Conservation (phyloP, 2,113 vertebrate genomes). For the Microtus oregoni region DNA sequence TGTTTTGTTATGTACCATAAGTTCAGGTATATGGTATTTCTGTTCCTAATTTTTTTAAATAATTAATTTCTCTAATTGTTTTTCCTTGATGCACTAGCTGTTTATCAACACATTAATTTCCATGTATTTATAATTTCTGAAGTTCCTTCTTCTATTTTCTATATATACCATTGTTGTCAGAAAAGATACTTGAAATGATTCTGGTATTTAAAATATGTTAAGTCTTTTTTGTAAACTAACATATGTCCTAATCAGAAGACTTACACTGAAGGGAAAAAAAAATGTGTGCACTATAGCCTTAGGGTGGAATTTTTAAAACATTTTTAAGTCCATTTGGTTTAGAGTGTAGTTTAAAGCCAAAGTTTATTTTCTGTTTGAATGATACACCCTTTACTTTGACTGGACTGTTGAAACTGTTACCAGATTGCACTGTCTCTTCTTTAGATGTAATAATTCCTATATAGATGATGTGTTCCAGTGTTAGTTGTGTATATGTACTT, state of each 20-base stretch:
- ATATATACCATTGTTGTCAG: not conserved
- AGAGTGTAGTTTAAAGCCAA: not conserved
- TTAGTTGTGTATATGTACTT: not conserved
- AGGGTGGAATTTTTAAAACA: not conserved
- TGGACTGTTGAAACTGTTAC: not conserved
- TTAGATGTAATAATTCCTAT: constrained; percentile 6
- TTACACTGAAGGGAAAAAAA: not conserved
- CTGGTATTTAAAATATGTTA: not conserved
- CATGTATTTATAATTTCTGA: not conserved
- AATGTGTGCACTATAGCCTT: not conserved
- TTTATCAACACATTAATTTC: not conserved
- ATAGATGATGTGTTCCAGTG: not conserved
- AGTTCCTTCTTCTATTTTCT: not conserved
- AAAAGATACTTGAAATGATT: not conserved
- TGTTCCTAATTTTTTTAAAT: not conserved
- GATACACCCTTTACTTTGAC: not conserved
- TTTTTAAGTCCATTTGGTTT: not conserved
- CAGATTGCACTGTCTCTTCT: not conserved
- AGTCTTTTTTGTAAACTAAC: not conserved
- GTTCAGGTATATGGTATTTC: not conserved
- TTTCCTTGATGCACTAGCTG: not conserved
- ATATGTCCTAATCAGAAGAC: not conserved
- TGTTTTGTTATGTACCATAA: not conserved
- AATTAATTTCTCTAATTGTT: not conserved
- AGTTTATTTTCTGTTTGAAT: not conserved